Evolutionary conservation across 2,888 invertebrate genomes (phyloP), one percentile per base, ranked within the genome.

Genomic region (Melieria picta): DNA sequence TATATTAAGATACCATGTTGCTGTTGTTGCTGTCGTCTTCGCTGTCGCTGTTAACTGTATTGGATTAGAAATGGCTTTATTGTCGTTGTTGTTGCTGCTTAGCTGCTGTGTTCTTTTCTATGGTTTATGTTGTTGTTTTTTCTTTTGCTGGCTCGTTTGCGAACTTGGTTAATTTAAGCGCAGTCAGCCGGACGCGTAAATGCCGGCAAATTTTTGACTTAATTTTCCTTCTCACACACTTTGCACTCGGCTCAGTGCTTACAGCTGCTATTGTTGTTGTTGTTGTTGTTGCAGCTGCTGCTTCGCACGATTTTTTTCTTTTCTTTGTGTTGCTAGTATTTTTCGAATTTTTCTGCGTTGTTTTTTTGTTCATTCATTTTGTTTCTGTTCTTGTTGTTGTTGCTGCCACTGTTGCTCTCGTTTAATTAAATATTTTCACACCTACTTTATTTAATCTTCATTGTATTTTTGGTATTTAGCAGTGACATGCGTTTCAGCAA

Each of bases 381-480:
- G 72, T 64, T 71, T 70, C 66, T 64, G 30, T 72, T 67, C 50
- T 48, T 56, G 30, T 52, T 58, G 60, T 62, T 69, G 70, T 72
- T 77, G 72, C 72, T 74, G 61, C 57, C 7, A 55, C 65, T 65
- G 67, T 69, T 63, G 63, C n/a, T 63, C 11, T 71, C 67, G 73
- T 76, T 74, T 78, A 83, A 83, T 83, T 84, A 84, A 84, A 83
- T 80, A 81, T 80, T 80, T 82, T 80, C 81, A 80, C 81, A 84
- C 83, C 79, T 80, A 80, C 79, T 80, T 79, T 79, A 78, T 78
- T 78, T 77, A 75, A 78, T 66, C 68, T 74, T 65, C 70, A 58
- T 46, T 30, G 71, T 48, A 71, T 69, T 73, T 69, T 56, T 10
- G 50, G 60, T 64, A 46, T 48, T 64, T 68, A 57, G 45, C 45